Evolutionary conservation across 2,888 invertebrate species (phyloP), one percentile per base, ranked within the genome.

Genomic region (Brenthis daphne): DNA sequence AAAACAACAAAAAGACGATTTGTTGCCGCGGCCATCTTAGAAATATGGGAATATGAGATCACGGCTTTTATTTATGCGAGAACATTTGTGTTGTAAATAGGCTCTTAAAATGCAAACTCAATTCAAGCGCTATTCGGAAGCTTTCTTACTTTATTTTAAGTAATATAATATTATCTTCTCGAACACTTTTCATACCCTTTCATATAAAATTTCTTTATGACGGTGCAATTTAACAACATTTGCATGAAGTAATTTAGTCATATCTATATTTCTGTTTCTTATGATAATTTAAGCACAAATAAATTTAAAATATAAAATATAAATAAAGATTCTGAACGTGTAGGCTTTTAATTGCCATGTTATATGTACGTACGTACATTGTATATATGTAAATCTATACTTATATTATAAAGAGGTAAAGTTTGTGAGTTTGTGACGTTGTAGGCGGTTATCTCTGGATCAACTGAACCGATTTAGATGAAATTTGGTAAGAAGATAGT

Each of bases 91-190:
- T 82, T 83, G 80, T 83, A 86, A 86, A 85, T 84, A 82, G 82
- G 79, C 83, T 80, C 79, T 83, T 87, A 85, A 84, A 85, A 89
- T 88, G 85, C 85, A 86, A 87, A 89, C 83, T 81, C 82, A 77
- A 85, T 86, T 85, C 76, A 66, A 70, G 74, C 71, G 75, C 75
- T 72, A 71, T 74, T 68, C 67, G 48, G 48, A 54, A 65, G 67
- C 63, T 67, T 63, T 55, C 63, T 71, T 68, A 63, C 71, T 68
- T 69, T 58, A 61, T 61, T 61, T 53, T 53, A 54, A 55, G 56
- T 56, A 56, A 61, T 56, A 56, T 56, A 55, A 61, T 63, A 67
- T 56, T 61, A 67, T 60, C 50, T 55, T 11, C 57, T 20, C 50
- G 56, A 54, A 56, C 58, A 68, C 37, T 68, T 63, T 63, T 61